These are phyloP conservation scores for Porites australiensis DNA, from an alignment of 64 coral and sea anemone genomes.

Conservation along the genomic window DNA sequence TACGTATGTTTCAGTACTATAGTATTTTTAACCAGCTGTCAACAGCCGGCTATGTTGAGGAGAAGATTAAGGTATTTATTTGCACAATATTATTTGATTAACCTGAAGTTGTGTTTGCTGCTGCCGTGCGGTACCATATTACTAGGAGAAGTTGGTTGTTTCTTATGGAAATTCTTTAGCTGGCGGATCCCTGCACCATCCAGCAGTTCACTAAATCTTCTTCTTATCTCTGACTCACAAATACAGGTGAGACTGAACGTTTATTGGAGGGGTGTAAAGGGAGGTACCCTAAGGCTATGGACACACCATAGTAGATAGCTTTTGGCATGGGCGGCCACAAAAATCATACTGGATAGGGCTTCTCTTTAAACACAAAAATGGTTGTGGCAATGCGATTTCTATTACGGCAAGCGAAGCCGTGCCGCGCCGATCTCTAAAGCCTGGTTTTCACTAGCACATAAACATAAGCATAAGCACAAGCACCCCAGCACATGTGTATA, in stretches of 20 bases:
- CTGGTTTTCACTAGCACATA: too few species aligned
- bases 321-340: too few species aligned
- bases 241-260: neutral
- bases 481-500: too few species aligned
- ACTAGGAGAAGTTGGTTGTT: constrained; percentile 31
- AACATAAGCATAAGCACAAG: too few species aligned
- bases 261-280: neutral
- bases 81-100: neutral
- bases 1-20: too few species aligned
- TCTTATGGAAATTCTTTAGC: neutral
- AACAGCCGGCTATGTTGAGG: neutral
- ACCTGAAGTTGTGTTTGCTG: neutral
- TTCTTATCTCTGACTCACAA: constrained; percentile 41
- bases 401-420: too few species aligned
- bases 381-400: too few species aligned
- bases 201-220: constrained; percentile 2
- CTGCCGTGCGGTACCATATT: neutral
- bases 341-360: too few species aligned
- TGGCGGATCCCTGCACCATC: neutral
- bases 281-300: neutral
- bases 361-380: too few species aligned
- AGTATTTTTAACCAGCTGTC: too few species aligned
- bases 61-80: neutral
- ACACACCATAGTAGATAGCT: neutral
- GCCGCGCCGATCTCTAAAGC: too few species aligned